These are phyloP conservation scores for Macrobrachium rosenbergii DNA, from an alignment of 1,140 invertebrate species.

Conservation along the genomic window DNA sequence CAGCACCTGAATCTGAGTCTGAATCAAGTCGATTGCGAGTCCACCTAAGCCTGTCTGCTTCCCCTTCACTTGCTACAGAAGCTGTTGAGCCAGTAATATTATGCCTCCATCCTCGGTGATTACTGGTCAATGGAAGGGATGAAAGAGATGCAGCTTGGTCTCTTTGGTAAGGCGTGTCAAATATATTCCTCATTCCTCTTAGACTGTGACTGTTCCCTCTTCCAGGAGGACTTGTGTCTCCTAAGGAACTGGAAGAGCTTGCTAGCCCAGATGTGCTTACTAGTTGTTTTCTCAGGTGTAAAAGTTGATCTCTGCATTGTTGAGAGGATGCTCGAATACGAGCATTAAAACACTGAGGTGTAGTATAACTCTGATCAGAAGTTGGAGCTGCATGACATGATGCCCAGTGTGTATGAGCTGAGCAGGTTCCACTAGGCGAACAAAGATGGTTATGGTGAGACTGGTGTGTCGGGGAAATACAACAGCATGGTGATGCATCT, in stretches of 20 bases:
- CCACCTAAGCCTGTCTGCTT: conserved; percentile 26
- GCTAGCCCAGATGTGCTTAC: conserved; percentile 27
- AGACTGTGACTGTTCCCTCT: neutral
- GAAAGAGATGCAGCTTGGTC: conserved; percentile 45
- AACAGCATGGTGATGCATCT: conserved; percentile 32
- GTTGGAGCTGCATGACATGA: conserved; percentile 33
- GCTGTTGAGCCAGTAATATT: conserved; percentile 5
- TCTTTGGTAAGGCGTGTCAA: conserved; percentile 38
- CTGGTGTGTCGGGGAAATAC: conserved; percentile 35
- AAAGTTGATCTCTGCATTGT: conserved; percentile 35
- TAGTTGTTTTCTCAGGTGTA: conserved; percentile 20
- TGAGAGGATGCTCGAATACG: conserved; percentile 24
- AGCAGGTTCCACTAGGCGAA: conserved; percentile 23
- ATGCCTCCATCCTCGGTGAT: neutral
- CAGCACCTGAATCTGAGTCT: conserved; percentile 42
- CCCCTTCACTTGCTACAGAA: conserved; percentile 44
- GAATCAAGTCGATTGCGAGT: conserved; percentile 33
- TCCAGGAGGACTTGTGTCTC: conserved; percentile 16
- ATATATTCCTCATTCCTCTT: conserved; percentile 5
- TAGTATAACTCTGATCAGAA: conserved; percentile 20
- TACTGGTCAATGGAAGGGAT: conserved; percentile 21
- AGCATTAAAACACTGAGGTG: conserved; percentile 8
- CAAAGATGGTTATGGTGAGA: conserved; percentile 24
- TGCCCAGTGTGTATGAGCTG: conserved; percentile 43
- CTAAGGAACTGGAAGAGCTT: conserved; percentile 42